Conservation (phyloP, 2,113 vertebrate species). For the Rynchops niger region DNA sequence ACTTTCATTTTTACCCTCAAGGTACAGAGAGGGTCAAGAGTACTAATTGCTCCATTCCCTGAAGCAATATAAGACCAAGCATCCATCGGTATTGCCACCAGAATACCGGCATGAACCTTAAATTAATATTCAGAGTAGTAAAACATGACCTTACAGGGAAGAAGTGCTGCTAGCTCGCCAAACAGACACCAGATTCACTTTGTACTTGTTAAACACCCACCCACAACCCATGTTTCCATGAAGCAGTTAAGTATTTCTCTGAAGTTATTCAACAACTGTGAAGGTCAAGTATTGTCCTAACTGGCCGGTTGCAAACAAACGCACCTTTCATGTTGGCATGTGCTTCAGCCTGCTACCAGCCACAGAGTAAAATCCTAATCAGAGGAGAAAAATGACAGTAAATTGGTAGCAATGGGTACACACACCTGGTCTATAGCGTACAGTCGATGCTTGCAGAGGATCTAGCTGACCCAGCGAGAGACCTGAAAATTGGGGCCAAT, state of each 20-base stretch:
- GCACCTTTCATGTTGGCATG: background rate
- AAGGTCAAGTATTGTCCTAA: conserved; percentile 34
- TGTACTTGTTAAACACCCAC: background rate
- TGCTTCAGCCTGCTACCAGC: background rate
- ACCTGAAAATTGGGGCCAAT: background rate
- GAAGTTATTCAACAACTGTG: conserved; percentile 32
- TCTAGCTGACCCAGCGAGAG: background rate
- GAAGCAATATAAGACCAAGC: background rate
- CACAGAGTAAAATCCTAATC: background rate
- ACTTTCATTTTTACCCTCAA: background rate
- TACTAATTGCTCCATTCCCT: background rate
- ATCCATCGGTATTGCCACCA: background rate
- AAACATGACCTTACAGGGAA: background rate
- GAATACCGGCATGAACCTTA: background rate
- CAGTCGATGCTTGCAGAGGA: background rate
- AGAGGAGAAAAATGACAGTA: background rate
- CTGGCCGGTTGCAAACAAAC: background rate
- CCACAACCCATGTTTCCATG: background rate
- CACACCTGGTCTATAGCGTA: background rate
- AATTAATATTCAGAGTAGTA: background rate
- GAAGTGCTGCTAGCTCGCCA: background rate
- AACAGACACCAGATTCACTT: background rate
- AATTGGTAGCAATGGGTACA: background rate
- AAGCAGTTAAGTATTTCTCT: background rate
- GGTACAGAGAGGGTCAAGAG: background rate